Conservation (phyloP, 2,888 invertebrate genomes). For the Anoplius nigerrimus region DNA sequence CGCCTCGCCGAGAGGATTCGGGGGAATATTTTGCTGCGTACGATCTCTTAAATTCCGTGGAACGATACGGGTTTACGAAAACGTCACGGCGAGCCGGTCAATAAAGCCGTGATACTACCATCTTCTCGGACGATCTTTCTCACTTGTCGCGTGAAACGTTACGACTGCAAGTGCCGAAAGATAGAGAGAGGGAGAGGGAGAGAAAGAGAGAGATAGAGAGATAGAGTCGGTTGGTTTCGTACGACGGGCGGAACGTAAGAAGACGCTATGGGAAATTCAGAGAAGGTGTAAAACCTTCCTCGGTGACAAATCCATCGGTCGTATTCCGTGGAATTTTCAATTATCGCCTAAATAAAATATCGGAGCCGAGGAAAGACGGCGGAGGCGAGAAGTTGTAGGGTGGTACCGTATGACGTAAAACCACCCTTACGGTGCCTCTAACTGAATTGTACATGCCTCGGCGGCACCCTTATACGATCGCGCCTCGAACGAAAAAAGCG, state of each 20-base stretch:
- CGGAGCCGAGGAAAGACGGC: constrained; percentile 21
- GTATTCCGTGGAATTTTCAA: constrained; percentile 69
- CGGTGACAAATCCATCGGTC: constrained; percentile 70
- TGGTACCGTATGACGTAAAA: constrained; percentile 65
- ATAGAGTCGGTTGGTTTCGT: constrained; percentile 2
- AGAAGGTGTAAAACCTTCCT: constrained; percentile 64
- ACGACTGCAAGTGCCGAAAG: constrained; percentile 13
- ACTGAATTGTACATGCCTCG: constrained; percentile 66
- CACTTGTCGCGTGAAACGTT: constrained; percentile 26
- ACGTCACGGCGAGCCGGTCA: constrained; percentile 33
- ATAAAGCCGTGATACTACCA: constrained; percentile 48
- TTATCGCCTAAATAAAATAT: constrained; percentile 70
- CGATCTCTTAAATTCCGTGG: constrained; percentile 9
- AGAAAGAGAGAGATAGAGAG: background rate
- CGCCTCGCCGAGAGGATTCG: background rate
- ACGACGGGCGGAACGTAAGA: background rate
- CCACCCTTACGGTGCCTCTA: constrained; percentile 56
- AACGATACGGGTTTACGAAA: constrained; percentile 35
- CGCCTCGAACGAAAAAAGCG: constrained; percentile 28
- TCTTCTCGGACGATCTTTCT: constrained; percentile 34
- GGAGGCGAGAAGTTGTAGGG: constrained; percentile 21
- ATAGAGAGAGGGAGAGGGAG: background rate
- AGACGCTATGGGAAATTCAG: constrained; percentile 56
- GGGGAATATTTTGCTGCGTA: background rate
- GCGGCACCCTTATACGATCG: constrained; percentile 50